These are phyloP conservation scores for Xanthia icteritia DNA, from an alignment of 2,888 invertebrate species.

Conservation along the genomic window DNA sequence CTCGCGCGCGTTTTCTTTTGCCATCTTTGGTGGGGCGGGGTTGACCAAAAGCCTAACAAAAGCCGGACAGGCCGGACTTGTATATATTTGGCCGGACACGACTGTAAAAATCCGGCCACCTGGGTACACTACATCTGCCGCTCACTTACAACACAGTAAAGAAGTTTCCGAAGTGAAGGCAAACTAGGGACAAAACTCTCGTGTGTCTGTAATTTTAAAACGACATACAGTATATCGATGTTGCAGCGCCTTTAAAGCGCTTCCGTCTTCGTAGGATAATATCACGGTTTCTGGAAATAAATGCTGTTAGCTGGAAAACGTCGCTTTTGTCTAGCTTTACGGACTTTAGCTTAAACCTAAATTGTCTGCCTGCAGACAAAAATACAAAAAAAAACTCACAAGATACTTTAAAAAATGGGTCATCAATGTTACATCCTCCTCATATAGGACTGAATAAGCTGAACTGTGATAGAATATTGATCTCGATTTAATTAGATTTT, in stretches of 20 bases:
- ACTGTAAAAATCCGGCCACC: background rate
- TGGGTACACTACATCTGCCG: too few relatives aligned
- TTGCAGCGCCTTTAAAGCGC: slow-evolving; percentile 7
- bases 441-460: background rate
- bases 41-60: too few relatives aligned
- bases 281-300: slow-evolving; percentile 24
- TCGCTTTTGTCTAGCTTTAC: slow-evolving; percentile 12
- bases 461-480: slow-evolving; percentile 17
- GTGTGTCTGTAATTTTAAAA: slow-evolving; percentile 7
- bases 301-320: slow-evolving; percentile 14
- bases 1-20: too few relatives aligned
- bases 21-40: too few relatives aligned
- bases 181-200: background rate
- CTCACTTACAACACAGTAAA: background rate
- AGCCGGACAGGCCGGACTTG: too few relatives aligned
- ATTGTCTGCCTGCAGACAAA: background rate
- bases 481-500: slow-evolving; percentile 16
- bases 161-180: background rate
- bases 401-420: background rate
- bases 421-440: too few relatives aligned
- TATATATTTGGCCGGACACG: too few relatives aligned
- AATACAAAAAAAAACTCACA: background rate
- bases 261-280: slow-evolving; percentile 14
- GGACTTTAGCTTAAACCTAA: slow-evolving; percentile 10
- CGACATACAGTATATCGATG: background rate